Conservation (phyloP, 92 coral and sea anemone genomes). For the Chrysogorgia sp. region DNA sequence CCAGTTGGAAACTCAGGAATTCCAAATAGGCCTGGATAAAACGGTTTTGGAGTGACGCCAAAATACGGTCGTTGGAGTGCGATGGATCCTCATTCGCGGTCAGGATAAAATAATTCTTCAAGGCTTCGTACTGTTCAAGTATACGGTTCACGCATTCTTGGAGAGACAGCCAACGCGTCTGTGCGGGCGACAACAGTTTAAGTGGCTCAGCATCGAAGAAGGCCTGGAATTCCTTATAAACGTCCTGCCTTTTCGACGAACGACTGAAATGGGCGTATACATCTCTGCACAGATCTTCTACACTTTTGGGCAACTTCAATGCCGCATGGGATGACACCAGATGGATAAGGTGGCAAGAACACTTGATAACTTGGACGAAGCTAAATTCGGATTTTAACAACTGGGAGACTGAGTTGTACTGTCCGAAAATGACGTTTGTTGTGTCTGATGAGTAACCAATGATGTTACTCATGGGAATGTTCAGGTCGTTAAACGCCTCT, state of each 20-base stretch:
- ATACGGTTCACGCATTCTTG: constrained; percentile 56
- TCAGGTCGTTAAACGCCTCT: constrained; percentile 13
- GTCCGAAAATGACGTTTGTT: neutral
- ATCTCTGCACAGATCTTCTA: constrained; percentile 21
- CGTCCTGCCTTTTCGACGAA: constrained; percentile 61
- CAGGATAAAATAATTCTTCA: constrained; percentile 40
- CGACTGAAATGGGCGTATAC: constrained; percentile 57
- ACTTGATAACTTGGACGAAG: constrained; percentile 21
- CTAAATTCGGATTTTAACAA: constrained; percentile 10
- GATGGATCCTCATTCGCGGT: constrained; percentile 45
- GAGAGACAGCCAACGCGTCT: constrained; percentile 62
- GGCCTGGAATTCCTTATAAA: constrained; percentile 46
- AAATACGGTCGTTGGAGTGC: constrained; percentile 48
- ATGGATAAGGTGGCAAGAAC: constrained; percentile 18
- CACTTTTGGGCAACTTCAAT: constrained; percentile 20
- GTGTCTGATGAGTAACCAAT: constrained; percentile 10
- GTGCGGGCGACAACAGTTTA: constrained; percentile 55
- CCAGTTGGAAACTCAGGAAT: constrained; percentile 58
- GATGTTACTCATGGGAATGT: constrained; percentile 11
- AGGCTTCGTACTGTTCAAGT: constrained; percentile 52
- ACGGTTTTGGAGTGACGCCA: constrained; percentile 50
- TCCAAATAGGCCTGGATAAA: constrained; percentile 59
- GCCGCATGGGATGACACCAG: constrained; percentile 25
- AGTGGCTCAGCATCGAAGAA: constrained; percentile 59
- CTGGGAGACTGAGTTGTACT: constrained; percentile 11